Conservation (phyloP, 2,888 invertebrate species). For the Lampropteryx suffumata region DNA sequence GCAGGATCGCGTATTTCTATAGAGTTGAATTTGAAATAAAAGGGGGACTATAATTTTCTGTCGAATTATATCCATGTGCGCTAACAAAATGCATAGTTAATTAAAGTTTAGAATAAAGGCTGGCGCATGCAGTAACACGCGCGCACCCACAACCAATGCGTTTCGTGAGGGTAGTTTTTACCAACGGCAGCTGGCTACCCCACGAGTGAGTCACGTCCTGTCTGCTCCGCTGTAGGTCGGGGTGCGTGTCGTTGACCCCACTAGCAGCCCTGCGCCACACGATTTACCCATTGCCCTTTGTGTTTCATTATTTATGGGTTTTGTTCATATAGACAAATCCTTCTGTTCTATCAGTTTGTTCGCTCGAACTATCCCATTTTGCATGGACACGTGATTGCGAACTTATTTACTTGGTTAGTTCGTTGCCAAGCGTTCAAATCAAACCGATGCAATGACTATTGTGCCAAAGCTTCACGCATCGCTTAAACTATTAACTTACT, state of each 20-base stretch:
- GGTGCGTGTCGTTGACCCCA: slow-evolving; percentile 81
- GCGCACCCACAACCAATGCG: slow-evolving; percentile 42
- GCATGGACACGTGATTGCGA: slow-evolving; percentile 50
- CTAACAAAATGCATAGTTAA: slow-evolving; percentile 31
- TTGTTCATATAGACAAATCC: slow-evolving; percentile 58
- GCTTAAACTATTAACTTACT: neutral
- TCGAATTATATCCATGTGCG: slow-evolving; percentile 17
- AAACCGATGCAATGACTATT: slow-evolving; percentile 1
- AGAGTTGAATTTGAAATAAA: slow-evolving; percentile 9
- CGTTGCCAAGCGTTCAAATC: neutral
- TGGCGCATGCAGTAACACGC: slow-evolving; percentile 46
- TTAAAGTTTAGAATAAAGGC: slow-evolving; percentile 33
- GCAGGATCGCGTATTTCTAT: neutral
- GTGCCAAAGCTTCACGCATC: neutral
- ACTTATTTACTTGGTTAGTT: slow-evolving; percentile 13
- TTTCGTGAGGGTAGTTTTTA: slow-evolving; percentile 73
- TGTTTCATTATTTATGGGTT: slow-evolving; percentile 70
- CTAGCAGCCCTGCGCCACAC: slow-evolving; percentile 74
- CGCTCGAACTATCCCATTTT: slow-evolving; percentile 52
- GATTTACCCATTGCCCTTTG: slow-evolving; percentile 76
- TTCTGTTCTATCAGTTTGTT: slow-evolving; percentile 55
- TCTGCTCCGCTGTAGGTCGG: slow-evolving; percentile 73
- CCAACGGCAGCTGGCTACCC: slow-evolving; percentile 79
- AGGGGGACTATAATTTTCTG: slow-evolving; percentile 16
- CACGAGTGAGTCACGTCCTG: slow-evolving; percentile 79